phyloP scores from a whole-genome alignment of 2,113 vertebrate species.

The Corvus hawaiiensis region DNA sequence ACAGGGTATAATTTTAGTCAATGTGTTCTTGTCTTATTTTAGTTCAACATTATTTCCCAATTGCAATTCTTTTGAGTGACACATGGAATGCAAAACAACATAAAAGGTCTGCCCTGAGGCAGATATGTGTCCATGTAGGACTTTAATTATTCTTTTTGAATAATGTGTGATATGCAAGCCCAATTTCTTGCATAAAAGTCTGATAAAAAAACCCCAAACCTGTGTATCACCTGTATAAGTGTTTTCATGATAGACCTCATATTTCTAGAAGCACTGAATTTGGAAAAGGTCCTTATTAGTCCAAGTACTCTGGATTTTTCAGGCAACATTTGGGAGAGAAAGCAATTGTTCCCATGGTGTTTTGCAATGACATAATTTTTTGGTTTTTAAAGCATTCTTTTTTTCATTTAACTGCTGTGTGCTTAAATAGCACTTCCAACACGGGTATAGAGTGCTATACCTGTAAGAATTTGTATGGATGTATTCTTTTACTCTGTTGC shows the following conservation, averaged over 20 bases:
- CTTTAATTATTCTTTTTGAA: conserved; percentile 80
- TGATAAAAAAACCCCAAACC: background rate
- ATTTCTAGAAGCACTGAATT: conserved; percentile 53
- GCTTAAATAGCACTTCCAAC: background rate
- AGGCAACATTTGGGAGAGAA: conserved; percentile 37
- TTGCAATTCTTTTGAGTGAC: conserved; percentile 75
- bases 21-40: conserved; percentile 75
- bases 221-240: conserved; percentile 53
- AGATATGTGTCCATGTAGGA: conserved; percentile 70
- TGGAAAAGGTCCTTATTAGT: conserved; percentile 21
- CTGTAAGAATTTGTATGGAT: background rate
- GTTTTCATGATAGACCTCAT: conserved; percentile 20
- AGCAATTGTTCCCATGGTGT: background rate
- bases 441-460: background rate
- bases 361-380: background rate
- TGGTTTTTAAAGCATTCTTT: background rate
- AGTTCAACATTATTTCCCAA: conserved; percentile 75
- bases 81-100: conserved; percentile 73
- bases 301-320: conserved; percentile 5
- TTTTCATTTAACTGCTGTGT: background rate
- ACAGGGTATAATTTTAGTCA: conserved; percentile 78
- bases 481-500: background rate
- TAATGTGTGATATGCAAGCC: conserved; percentile 54
- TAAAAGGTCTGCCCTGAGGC: conserved; percentile 73
- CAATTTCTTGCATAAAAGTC: conserved; percentile 49